phyloP scores from a whole-genome alignment of 2,888 invertebrate genomes.

The Cephalotes varians region DNA sequence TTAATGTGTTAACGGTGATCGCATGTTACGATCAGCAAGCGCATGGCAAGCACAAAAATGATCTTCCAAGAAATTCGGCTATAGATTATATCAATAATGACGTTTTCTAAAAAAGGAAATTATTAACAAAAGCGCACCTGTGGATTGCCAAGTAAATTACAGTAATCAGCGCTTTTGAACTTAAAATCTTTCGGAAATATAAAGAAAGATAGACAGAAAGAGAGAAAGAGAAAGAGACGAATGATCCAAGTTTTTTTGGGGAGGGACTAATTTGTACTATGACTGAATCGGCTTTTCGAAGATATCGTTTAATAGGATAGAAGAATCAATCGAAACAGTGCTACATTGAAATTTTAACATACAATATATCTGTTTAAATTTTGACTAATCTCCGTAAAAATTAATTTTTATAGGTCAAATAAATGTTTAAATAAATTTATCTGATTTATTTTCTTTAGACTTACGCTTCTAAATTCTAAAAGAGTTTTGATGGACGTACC shows the following conservation, averaged over 20 bases:
- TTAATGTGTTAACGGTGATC: conserved; percentile 28
- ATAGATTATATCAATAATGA: neutral
- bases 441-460: neutral
- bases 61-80: conserved; percentile 31
- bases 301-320: neutral
- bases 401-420: neutral
- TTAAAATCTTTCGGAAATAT: conserved; percentile 25
- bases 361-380: neutral
- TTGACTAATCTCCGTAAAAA: neutral
- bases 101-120: conserved; percentile 1
- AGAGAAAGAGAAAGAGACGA: neutral
- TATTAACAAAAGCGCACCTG: conserved; percentile 51
- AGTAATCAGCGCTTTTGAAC: conserved; percentile 45
- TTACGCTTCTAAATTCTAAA: conserved; percentile 3
- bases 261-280: neutral
- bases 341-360: neutral
- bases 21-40: conserved; percentile 16
- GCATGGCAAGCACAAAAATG: neutral
- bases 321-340: neutral
- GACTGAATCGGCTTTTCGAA: conserved; percentile 9
- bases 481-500: conserved; percentile 34
- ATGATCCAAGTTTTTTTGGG: conserved; percentile 1
- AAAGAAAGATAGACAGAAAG: too few species aligned
- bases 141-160: conserved; percentile 44
- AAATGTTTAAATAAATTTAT: too few species aligned